Evolutionary conservation across 2,888 invertebrate species (phyloP).

Genomic region (Branchipolynoe longqiensis): DNA sequence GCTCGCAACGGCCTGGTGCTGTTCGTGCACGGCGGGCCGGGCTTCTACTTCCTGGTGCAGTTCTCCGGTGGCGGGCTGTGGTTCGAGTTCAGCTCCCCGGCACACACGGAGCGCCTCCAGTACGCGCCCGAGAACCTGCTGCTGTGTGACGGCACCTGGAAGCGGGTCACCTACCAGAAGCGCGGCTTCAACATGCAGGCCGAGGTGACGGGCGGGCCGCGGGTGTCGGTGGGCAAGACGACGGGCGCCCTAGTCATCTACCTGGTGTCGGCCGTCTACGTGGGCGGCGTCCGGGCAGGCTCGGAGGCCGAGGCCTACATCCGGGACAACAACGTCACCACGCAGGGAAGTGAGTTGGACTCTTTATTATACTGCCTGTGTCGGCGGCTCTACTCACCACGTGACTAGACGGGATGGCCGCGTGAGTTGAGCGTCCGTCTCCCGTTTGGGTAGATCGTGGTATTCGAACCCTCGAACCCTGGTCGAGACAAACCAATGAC

Average conservation of each 20-base stretch:
- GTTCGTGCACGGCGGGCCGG: constrained; percentile 75
- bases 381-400: no score
- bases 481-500: no score
- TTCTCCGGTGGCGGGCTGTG: constrained; percentile 73
- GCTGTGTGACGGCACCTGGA: constrained; percentile 77
- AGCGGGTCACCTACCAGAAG: constrained; percentile 62
- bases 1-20: constrained; percentile 76
- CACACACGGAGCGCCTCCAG: constrained; percentile 68
- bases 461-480: no score
- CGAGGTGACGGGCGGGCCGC: not conserved
- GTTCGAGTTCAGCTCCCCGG: constrained; percentile 69
- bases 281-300: constrained; percentile 76
- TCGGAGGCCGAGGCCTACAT: constrained; percentile 72
- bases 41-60: constrained; percentile 75
- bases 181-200: constrained; percentile 3
- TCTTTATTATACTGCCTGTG: no score
- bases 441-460: no score
- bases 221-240: not conserved
- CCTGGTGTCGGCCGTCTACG: constrained; percentile 71
- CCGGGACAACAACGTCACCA: constrained; percentile 46
- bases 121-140: constrained; percentile 66
- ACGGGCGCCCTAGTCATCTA: not conserved
- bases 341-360: constrained; percentile 48
- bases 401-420: no score
- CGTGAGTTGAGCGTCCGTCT: no score